Conservation (phyloP, 2,888 invertebrate genomes). For the Mechanitis mazaeus region DNA sequence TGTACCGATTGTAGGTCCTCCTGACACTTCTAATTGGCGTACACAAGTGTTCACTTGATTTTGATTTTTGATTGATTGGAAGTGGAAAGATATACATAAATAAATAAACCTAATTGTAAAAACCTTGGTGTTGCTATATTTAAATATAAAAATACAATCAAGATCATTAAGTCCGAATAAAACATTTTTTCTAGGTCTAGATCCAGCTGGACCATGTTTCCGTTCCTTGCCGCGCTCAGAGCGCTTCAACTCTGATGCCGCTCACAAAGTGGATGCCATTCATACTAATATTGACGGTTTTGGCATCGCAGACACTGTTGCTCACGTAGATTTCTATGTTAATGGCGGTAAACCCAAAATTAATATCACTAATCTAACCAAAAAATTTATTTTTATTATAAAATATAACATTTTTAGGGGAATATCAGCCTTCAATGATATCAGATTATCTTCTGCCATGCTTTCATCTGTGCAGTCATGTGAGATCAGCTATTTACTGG, state of each 20-base stretch:
- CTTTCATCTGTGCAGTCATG: slow-evolving; percentile 60
- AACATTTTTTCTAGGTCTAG: slow-evolving; percentile 42
- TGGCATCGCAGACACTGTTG: slow-evolving; percentile 58
- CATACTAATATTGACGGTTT: slow-evolving; percentile 69
- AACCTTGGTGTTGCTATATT: too few relatives aligned
- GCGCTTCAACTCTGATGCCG: slow-evolving; percentile 50
- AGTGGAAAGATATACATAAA: too few relatives aligned
- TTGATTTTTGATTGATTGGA: too few relatives aligned
- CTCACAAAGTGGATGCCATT: slow-evolving; percentile 53
- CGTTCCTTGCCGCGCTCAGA: slow-evolving; percentile 47
- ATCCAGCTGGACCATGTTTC: slow-evolving; percentile 69
- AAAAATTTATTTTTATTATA: too few relatives aligned
- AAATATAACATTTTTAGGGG: slow-evolving; percentile 43
- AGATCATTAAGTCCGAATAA: too few relatives aligned
- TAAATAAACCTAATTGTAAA: too few relatives aligned
- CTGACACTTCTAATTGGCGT: too few relatives aligned
- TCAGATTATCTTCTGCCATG: slow-evolving; percentile 58
- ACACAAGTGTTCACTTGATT: too few relatives aligned
- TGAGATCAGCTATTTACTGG: slow-evolving; percentile 57
- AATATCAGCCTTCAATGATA: slow-evolving; percentile 54
- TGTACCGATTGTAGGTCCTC: too few relatives aligned
- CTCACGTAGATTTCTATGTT: slow-evolving; percentile 63
- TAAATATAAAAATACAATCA: too few relatives aligned
- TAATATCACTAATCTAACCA: too few relatives aligned
- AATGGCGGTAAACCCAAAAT: slow-evolving; percentile 51